Evolutionary conservation across 2,113 vertebrate species (phyloP).

Genomic region (Tamias sibiricus): DNA sequence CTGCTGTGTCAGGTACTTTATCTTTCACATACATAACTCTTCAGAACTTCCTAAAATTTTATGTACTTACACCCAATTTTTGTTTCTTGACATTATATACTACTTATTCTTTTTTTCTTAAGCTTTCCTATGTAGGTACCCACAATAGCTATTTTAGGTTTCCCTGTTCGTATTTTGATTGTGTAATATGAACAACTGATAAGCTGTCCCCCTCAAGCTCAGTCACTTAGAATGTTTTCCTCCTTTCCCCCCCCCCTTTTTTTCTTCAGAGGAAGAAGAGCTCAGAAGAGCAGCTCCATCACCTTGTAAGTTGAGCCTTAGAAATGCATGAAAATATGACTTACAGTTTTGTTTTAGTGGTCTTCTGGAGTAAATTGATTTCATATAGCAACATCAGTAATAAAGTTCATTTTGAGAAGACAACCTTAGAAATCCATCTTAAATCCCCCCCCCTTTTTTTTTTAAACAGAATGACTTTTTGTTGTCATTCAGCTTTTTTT

Average conservation of each 20-base stretch:
- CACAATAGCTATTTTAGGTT: conserved; percentile 62
- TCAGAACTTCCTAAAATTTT: conserved; percentile 26
- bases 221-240: conserved; percentile 83
- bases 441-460: not conserved
- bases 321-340: conserved; percentile 65
- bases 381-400: conserved; percentile 11
- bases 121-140: conserved; percentile 48
- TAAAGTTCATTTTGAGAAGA: conserved; percentile 44
- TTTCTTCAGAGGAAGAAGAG: conserved; percentile 90
- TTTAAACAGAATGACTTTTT: too few species aligned
- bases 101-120: conserved; percentile 48
- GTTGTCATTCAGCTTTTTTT: too few species aligned
- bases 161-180: conserved; percentile 71
- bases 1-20: conserved; percentile 14
- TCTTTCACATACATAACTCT: conserved; percentile 7
- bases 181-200: conserved; percentile 70
- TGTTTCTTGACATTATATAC: conserved; percentile 40
- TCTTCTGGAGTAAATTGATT: conserved; percentile 33
- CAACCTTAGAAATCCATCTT: not conserved
- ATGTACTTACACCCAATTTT: conserved; percentile 36
- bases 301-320: conserved; percentile 88
- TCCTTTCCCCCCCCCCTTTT: conserved; percentile 72
- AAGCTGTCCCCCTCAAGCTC: conserved; percentile 70
- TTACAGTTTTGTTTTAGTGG: not conserved
- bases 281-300: conserved; percentile 90